These are phyloP conservation scores for Thunnus maccoyii DNA, from an alignment of 2,113 vertebrate genomes.

Conservation along the genomic window DNA sequence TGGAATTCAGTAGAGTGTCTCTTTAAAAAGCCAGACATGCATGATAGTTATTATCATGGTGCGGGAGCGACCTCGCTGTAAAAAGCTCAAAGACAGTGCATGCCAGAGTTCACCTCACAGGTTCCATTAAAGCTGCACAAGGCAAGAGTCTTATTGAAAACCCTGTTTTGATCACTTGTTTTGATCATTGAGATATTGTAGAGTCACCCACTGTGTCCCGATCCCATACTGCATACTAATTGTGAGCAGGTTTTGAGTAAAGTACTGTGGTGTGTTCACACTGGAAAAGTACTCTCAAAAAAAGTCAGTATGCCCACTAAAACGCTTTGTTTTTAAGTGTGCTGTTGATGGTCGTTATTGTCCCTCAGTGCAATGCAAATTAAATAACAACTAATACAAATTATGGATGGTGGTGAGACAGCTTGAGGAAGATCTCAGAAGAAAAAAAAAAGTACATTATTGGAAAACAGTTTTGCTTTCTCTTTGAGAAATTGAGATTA, in stretches of 20 bases:
- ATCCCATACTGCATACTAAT: not conserved
- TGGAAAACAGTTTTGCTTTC: too few species aligned
- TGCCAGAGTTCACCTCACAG: not conserved
- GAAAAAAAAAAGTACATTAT: too few species aligned
- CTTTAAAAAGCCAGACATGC: conserved; percentile 31
- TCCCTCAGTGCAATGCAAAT: not conserved
- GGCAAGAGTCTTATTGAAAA: not conserved
- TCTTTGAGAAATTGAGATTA: too few species aligned
- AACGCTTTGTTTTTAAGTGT: too few species aligned
- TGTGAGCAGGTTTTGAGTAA: not conserved
- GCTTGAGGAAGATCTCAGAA: not conserved
- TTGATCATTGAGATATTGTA: too few species aligned
- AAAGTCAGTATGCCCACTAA: too few species aligned
- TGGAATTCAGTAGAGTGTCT: conserved; percentile 24
- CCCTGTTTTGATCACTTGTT: not conserved
- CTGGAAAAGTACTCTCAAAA: too few species aligned
- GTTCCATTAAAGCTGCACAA: conserved; percentile 13
- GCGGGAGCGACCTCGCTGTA: conserved; percentile 9
- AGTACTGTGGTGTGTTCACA: too few species aligned
- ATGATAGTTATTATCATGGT: not conserved
- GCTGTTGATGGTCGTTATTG: too few species aligned
- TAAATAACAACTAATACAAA: not conserved
- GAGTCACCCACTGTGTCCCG: not conserved
- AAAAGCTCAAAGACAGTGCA: not conserved
- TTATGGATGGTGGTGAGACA: not conserved